Evolutionary conservation across 2,113 vertebrate genomes (phyloP), one percentile per base, ranked within the genome.

Genomic region (Petrocephalus microphthalmus): DNA sequence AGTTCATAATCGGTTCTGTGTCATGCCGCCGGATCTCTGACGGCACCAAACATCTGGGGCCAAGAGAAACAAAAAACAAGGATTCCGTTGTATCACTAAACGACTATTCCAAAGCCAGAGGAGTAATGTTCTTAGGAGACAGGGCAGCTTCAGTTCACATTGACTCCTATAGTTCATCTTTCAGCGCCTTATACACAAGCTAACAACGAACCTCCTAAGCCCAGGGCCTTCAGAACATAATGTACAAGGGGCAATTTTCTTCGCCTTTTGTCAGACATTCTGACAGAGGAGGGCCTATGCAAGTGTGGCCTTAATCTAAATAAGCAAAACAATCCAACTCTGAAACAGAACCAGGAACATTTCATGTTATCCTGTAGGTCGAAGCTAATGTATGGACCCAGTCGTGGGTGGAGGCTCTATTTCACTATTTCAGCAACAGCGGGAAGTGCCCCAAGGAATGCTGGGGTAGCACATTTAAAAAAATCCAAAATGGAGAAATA

Each of bases 401-500:
- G 47, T 2, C 13, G 49, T 45, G 45, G 82, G 10, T 3, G 17
- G 45, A n/a, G 82, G 67, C 33, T 19, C 22, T 45, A n/a, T 84
- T 49, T 84, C 49, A 52, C n/a, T n/a, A n/a, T n/a, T n/a, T n/a
- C n/a, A n/a, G n/a, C 42, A 51, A 51, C 81, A 2, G 20, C 47
- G 25, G 82, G 22, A 49, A 13, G 45, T 17, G 82, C 47, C 82
- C 45, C 45, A 52, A 84, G 45, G 22, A 84, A 84, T 13, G 49
- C 82, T 84, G 42, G 45, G 15, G 82, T 4, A 52, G 82, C 15
- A 25, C 45, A 84, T 84, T 19, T 84, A 84, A 84, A 84, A 84
- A 84, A 29, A 84, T 5, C 10, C n/a, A 52, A 52, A 84, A 84
- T 84, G n/a, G 45, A 84, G 82, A 84, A 84, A 51, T n/a, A 84